A percentile compares a stretch with the other conserved stretches of the same genome.
phyloP scores from a whole-genome alignment of 2,888 invertebrate genomes.

The Cecidostiba fungosa region DNA sequence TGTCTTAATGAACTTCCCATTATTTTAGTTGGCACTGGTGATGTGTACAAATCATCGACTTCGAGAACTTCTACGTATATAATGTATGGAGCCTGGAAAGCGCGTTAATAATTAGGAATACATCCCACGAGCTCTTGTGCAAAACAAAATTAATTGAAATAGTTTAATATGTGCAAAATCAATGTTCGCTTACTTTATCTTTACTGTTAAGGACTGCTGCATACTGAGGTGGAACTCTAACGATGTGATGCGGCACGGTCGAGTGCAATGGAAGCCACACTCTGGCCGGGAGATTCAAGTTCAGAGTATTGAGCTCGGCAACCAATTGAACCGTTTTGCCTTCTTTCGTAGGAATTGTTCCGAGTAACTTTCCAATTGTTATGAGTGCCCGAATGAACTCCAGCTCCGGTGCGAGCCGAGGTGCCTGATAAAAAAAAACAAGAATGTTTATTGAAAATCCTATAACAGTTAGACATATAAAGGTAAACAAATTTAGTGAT shows the following conservation, averaged over 20 bases:
- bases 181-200: conserved; percentile 86
- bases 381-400: conserved; percentile 94
- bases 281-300: conserved; percentile 97
- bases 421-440: conserved; percentile 83
- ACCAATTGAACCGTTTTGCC: conserved; percentile 95
- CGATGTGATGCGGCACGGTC: conserved; percentile 93
- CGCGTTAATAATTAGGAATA: not conserved
- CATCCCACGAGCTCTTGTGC: not conserved
- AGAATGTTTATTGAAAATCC: not conserved
- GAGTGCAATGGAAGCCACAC: conserved; percentile 98
- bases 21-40: conserved; percentile 94
- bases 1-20: conserved; percentile 91
- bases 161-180: not conserved
- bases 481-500: not conserved
- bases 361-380: conserved; percentile 91
- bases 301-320: conserved; percentile 95
- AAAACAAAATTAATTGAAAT: not conserved
- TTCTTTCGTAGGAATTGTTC: conserved; percentile 92
- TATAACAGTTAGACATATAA: not conserved
- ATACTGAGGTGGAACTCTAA: conserved; percentile 97
- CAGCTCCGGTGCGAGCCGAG: conserved; percentile 90
- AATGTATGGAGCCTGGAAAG: conserved; percentile 93
- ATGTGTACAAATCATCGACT: conserved; percentile 90
- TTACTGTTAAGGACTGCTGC: conserved; percentile 99
- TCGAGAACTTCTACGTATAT: conserved; percentile 98